Percentiles rank a stretch among this genome's conserved stretches.
These are phyloP conservation scores for Hippocampus barbouri DNA, from an alignment of 2,113 vertebrate species.

Conservation along the genomic window DNA sequence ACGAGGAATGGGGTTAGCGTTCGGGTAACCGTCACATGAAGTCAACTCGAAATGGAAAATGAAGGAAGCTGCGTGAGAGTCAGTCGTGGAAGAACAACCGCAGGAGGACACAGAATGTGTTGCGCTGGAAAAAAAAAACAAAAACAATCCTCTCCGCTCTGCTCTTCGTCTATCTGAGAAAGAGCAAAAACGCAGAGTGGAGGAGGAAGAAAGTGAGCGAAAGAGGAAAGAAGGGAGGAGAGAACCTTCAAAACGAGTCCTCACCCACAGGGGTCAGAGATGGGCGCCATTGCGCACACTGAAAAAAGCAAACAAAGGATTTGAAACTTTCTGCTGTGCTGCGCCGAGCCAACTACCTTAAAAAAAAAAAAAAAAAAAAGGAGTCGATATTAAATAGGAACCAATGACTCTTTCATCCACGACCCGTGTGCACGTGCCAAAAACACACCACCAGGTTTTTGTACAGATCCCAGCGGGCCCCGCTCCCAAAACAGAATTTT, in stretches of 20 bases:
- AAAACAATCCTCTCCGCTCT: slow-evolving; percentile 42
- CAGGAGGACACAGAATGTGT: background rate
- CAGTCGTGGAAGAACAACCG: background rate
- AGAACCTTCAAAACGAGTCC: slow-evolving; percentile 28
- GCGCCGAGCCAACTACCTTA: background rate
- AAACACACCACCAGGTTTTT: background rate
- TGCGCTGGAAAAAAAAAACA: slow-evolving; percentile 19
- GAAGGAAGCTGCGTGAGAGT: background rate
- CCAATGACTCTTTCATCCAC: background rate
- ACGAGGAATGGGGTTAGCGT: no score
- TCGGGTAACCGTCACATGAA: background rate
- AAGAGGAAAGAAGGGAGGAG: slow-evolving; percentile 14
- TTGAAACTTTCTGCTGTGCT: slow-evolving; percentile 9
- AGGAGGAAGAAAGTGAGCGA: slow-evolving; percentile 28
- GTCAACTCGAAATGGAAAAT: background rate
- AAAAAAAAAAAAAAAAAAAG: background rate
- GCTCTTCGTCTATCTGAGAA: slow-evolving; percentile 11
- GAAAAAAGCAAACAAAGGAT: slow-evolving; percentile 2
- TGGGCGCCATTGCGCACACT: slow-evolving; percentile 5
- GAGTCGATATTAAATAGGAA: background rate
- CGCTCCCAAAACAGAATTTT: background rate
- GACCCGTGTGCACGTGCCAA: background rate
- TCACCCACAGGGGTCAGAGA: slow-evolving; percentile 52
- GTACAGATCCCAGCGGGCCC: background rate
- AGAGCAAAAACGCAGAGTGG: slow-evolving; percentile 14